Percentiles rank a stretch among this genome's conserved stretches.
Evolutionary conservation across 2,888 invertebrate species (phyloP).

Genomic region (Augiades crinisus): DNA sequence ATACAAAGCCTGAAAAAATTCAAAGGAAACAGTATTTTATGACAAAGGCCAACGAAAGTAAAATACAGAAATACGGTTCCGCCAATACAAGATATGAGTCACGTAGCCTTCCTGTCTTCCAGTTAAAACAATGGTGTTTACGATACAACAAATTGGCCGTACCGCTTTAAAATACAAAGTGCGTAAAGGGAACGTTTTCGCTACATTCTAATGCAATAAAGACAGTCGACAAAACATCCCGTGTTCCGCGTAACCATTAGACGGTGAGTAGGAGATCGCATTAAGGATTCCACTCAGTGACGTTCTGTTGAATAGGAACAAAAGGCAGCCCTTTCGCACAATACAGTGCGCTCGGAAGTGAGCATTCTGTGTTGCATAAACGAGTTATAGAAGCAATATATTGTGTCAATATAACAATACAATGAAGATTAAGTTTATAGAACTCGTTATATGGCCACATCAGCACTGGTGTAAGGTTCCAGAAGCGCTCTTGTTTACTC

Average conservation of each 20-base stretch:
- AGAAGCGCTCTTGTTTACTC: no score
- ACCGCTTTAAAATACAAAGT: neutral
- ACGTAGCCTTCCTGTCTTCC: conserved; percentile 3
- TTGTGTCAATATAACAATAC: neutral
- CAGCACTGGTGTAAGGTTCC: no score
- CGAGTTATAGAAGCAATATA: neutral
- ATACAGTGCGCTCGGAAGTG: conserved; percentile 3
- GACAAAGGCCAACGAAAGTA: no score
- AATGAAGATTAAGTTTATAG: no score
- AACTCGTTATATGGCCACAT: no score
- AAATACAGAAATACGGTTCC: no score
- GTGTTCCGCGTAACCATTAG: conserved; percentile 18
- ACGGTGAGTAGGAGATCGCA: conserved; percentile 2
- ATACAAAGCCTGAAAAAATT: no score
- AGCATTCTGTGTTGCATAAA: neutral
- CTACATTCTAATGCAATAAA: conserved; percentile 6
- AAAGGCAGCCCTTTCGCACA: conserved; percentile 5
- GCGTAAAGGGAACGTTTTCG: conserved; percentile 10
- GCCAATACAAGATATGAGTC: conserved; percentile 3
- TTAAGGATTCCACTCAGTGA: conserved; percentile 10
- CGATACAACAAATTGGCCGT: neutral
- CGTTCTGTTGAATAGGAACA: conserved; percentile 1
- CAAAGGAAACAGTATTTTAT: no score
- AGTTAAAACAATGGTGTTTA: neutral
- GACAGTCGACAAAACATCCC: conserved; percentile 2